Conservation (phyloP, 2,113 vertebrate species). For the Pteropus alecto region DNA sequence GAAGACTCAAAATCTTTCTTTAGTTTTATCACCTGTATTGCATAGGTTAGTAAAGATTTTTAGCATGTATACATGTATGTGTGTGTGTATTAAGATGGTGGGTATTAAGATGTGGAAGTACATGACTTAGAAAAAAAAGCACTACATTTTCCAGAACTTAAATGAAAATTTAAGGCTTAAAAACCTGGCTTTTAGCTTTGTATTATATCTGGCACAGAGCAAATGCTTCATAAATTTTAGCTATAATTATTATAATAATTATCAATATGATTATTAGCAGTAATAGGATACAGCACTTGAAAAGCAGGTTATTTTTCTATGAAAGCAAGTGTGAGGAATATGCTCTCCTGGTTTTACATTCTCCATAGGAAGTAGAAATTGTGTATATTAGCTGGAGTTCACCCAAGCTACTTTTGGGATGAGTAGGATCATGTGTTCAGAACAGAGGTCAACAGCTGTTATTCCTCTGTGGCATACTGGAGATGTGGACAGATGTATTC, state of each 20-base stretch:
- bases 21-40: neutral
- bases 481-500: conserved; percentile 74
- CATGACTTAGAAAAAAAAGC: conserved; percentile 9
- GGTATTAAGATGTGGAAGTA: neutral
- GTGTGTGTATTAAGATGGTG: neutral
- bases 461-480: conserved; percentile 63
- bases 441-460: conserved; percentile 76
- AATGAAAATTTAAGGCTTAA: conserved; percentile 20
- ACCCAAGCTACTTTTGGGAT: conserved; percentile 62
- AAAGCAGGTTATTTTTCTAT: conserved; percentile 23
- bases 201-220: neutral
- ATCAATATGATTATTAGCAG: neutral
- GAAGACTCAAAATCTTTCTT: conserved; percentile 12
- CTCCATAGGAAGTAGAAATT: conserved; percentile 31
- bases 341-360: neutral
- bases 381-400: conserved; percentile 53
- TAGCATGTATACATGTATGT: neutral
- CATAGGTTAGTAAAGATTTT: neutral
- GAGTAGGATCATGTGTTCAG: conserved; percentile 67
- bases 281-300: neutral
- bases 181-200: neutral
- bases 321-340: neutral
- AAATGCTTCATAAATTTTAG: conserved; percentile 4
- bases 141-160: neutral
- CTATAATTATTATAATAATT: neutral